Conservation (phyloP, 2,797 vertebrate species). For the Pampus argenteus region DNA sequence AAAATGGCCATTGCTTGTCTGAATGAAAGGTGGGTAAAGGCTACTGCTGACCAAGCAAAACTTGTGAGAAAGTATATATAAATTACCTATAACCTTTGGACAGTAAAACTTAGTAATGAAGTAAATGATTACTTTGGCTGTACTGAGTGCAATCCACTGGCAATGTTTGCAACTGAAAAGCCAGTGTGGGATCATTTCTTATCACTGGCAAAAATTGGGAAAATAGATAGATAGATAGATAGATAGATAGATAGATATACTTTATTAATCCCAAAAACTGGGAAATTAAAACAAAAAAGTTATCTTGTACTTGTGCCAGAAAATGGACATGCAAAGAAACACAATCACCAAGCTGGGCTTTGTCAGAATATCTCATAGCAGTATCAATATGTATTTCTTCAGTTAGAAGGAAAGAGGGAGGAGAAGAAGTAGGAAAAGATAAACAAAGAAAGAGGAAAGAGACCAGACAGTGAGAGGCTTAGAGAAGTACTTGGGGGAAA, state of each 20-base stretch:
- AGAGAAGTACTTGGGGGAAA: conserved; percentile 58
- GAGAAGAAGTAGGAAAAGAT: conserved; percentile 34
- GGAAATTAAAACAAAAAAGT: not conserved
- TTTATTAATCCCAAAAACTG: too few species aligned
- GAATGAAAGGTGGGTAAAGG: too few species aligned
- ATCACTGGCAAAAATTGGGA: not conserved
- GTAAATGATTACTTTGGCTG: not conserved
- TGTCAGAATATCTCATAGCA: conserved; percentile 8
- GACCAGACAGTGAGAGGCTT: conserved; percentile 50
- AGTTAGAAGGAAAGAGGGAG: not conserved
- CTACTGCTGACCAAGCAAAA: not conserved
- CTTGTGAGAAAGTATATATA: not conserved
- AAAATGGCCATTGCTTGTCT: not conserved
- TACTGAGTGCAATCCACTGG: not conserved
- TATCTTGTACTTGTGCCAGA: not conserved
- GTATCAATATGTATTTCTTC: conserved; percentile 10
- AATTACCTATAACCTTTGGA: not conserved
- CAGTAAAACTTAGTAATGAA: too few species aligned
- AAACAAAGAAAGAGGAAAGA: conserved; percentile 48
- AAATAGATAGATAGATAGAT: too few species aligned
- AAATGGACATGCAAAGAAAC: not conserved
- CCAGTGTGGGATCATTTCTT: not conserved
- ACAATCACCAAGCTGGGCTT: too few species aligned
- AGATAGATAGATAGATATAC: too few species aligned
- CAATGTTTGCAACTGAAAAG: not conserved